Percentiles rank a stretch among this genome's conserved stretches.
These are phyloP conservation scores for Holacanthus passer DNA, from an alignment of 2,113 vertebrate species.

Conservation along the genomic window DNA sequence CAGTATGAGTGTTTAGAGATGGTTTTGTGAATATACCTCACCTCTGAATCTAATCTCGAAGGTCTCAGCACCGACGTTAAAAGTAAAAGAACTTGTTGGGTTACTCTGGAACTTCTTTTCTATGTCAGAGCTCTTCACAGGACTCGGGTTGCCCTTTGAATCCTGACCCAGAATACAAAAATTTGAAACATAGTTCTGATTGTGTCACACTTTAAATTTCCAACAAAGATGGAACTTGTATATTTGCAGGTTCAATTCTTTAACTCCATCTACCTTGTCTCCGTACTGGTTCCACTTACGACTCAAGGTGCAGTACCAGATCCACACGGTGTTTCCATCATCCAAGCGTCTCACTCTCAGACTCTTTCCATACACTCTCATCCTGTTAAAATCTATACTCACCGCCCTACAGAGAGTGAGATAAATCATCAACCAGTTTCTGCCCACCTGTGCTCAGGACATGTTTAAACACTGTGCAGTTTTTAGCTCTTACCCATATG, in stretches of 20 bases:
- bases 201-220: neutral
- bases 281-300: conserved; percentile 71
- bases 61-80: conserved; percentile 31
- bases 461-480: neutral
- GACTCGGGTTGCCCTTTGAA: conserved; percentile 36
- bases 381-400: conserved; percentile 75
- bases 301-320: conserved; percentile 74
- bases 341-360: conserved; percentile 78
- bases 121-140: conserved; percentile 60
- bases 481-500: conserved; percentile 68
- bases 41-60: conserved; percentile 77
- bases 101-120: conserved; percentile 72
- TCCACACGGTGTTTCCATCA: conserved; percentile 66
- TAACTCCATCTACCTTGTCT: conserved; percentile 64
- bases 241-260: neutral
- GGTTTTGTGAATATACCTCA: conserved; percentile 21
- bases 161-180: conserved; percentile 45
- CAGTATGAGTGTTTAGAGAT: neutral
- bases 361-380: conserved; percentile 67
- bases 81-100: conserved; percentile 32
- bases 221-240: neutral
- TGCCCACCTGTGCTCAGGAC: neutral
- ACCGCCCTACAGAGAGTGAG: conserved; percentile 62
- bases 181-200: neutral
- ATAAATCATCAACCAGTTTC: neutral